Percentiles rank a stretch among this genome's conserved stretches.
Conservation (phyloP, 2,888 invertebrate species). For the Drosophila paramelanica region DNA sequence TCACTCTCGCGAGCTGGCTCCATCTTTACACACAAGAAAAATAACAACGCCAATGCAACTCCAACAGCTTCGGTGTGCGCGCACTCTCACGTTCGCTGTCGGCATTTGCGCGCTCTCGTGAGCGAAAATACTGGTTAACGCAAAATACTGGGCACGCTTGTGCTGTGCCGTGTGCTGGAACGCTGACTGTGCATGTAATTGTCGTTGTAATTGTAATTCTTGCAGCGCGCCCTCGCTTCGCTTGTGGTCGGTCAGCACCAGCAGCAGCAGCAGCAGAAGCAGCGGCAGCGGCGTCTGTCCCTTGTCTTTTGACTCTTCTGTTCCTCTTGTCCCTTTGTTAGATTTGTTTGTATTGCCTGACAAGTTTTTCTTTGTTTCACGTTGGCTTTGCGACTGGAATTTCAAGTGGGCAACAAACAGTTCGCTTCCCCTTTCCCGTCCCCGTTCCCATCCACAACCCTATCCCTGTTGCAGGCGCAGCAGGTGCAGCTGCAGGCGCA, state of each 20-base stretch:
- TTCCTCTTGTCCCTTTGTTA: constrained; percentile 51
- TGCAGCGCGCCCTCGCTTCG: constrained; percentile 56
- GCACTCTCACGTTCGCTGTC: constrained; percentile 13
- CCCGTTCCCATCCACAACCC: constrained; percentile 6
- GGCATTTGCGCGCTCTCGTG: background rate
- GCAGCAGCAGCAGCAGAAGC: background rate
- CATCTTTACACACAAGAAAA: constrained; percentile 37
- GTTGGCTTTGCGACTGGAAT: constrained; percentile 65
- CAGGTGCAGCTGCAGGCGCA: constrained; percentile 62
- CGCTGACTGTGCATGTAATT: constrained; percentile 44
- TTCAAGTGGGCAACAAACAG: constrained; percentile 50
- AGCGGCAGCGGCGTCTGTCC: constrained; percentile 10
- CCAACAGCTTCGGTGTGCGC: constrained; percentile 15
- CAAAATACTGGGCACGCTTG: constrained; percentile 50
- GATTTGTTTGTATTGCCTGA: constrained; percentile 61
- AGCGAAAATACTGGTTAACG: constrained; percentile 52
- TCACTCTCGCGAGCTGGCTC: constrained; percentile 21
- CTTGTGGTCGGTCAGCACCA: constrained; percentile 51
- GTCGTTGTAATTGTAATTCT: constrained; percentile 65
- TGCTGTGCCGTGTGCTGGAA: constrained; percentile 5
- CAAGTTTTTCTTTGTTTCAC: constrained; percentile 64
- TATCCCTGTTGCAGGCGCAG: constrained; percentile 6
- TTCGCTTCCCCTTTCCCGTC: background rate
- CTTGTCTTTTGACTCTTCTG: background rate
- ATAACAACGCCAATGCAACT: constrained; percentile 49